phyloP scores from a whole-genome alignment of 1,140 invertebrate species.

The Diabrotica virgifera region DNA sequence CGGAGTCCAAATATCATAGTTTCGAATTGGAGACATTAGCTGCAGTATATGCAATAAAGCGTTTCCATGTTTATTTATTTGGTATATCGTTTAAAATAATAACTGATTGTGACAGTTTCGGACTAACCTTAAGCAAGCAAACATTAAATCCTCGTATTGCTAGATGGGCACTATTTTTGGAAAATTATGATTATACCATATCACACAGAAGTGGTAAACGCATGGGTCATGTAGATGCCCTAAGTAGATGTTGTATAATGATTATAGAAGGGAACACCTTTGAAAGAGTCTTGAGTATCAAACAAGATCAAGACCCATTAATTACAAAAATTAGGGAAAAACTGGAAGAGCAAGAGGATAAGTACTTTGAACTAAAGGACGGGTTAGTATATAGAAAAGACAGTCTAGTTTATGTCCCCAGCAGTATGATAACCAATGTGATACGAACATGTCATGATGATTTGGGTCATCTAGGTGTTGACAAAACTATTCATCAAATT shows the following conservation, averaged over 20 bases:
- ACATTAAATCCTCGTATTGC: slow-evolving; percentile 31
- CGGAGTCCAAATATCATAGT: slow-evolving; percentile 46
- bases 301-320: slow-evolving; percentile 30
- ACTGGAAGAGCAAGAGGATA: slow-evolving; percentile 32
- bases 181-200: slow-evolving; percentile 18
- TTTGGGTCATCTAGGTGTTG: neutral
- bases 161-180: slow-evolving; percentile 31
- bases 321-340: slow-evolving; percentile 36
- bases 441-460: neutral
- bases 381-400: slow-evolving; percentile 12
- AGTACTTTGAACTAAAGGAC: neutral
- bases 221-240: neutral
- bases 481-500: slow-evolving; percentile 8
- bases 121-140: slow-evolving; percentile 31
- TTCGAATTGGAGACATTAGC: slow-evolving; percentile 50
- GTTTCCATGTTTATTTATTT: neutral
- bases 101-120: slow-evolving; percentile 32
- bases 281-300: slow-evolving; percentile 36
- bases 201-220: neutral
- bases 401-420: slow-evolving; percentile 9
- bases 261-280: neutral
- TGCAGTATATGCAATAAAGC: slow-evolving; percentile 47
- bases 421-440: neutral
- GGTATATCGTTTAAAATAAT: slow-evolving; percentile 45
- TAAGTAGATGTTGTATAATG: neutral